phyloP scores from a whole-genome alignment of 2,113 vertebrate genomes.

The Cinclus cinclus region DNA sequence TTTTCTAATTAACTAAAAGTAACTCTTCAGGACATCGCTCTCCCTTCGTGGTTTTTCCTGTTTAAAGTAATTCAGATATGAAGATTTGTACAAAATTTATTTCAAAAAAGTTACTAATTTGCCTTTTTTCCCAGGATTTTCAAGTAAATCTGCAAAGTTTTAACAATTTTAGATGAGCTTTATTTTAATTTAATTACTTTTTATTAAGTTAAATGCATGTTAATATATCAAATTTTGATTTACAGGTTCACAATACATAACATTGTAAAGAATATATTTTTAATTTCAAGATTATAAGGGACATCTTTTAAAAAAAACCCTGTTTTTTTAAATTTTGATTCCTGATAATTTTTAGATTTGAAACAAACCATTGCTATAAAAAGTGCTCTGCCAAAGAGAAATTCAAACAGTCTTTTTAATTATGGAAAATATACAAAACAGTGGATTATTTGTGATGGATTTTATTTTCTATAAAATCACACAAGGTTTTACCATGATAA shows the following conservation, averaged over 20 bases:
- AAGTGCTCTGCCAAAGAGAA: background rate
- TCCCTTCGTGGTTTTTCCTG: background rate
- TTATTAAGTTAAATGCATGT: background rate
- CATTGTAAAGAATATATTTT: background rate
- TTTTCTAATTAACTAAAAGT: background rate
- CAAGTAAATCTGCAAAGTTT: background rate
- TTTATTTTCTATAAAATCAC: background rate
- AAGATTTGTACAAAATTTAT: background rate
- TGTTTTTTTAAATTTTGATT: background rate
- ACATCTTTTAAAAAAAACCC: rapidly evolving
- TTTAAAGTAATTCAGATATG: background rate
- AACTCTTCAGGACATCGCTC: background rate
- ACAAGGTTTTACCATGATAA: background rate
- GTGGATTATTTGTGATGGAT: background rate
- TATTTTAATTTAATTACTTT: background rate
- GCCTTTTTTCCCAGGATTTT: background rate
- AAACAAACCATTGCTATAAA: background rate
- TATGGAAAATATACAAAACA: background rate
- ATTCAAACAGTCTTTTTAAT: background rate
- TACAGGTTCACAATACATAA: background rate
- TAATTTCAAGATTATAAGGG: background rate
- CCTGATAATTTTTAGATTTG: background rate
- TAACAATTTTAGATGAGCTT: background rate
- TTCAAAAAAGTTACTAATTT: background rate
- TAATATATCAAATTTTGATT: background rate